A percentile compares a stretch with the other conserved stretches of the same genome.
Evolutionary conservation across 1,140 invertebrate species (phyloP).

Genomic region (Wasmannia auropunctata): DNA sequence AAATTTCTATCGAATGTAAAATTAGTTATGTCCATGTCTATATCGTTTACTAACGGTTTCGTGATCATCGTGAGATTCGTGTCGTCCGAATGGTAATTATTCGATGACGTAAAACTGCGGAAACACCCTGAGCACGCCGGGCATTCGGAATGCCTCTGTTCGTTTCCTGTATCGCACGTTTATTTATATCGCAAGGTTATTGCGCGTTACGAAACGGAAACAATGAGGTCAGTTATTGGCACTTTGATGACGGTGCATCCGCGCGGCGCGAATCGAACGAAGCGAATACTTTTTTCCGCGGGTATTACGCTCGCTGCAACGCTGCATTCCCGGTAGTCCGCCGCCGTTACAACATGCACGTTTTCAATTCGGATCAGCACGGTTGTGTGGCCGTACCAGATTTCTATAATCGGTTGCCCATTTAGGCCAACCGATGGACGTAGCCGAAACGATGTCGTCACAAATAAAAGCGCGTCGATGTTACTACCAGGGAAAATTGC

Average conservation of each 20-base stretch:
- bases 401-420: conserved; percentile 56
- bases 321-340: conserved; percentile 11
- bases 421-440: conserved; percentile 51
- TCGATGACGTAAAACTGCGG: background rate
- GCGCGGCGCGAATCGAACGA: conserved; percentile 22
- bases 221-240: conserved; percentile 59
- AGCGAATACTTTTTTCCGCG: conserved; percentile 25
- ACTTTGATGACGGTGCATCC: conserved; percentile 40
- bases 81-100: background rate
- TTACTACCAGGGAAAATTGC: conserved; percentile 36
- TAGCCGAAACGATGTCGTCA: conserved; percentile 43
- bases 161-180: background rate
- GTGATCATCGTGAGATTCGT: background rate
- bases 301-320: conserved; percentile 18
- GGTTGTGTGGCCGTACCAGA: conserved; percentile 37
- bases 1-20: background rate
- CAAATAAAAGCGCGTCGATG: conserved; percentile 32
- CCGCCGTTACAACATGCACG: background rate
- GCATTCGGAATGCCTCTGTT: background rate
- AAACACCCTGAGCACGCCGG: background rate
- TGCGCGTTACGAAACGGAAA: conserved; percentile 21
- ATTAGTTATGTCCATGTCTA: background rate
- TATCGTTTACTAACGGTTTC: background rate
- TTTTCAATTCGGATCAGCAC: conserved; percentile 52
- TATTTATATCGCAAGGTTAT: conserved; percentile 43